Conservation (phyloP, 2,797 vertebrate genomes). For the Enoplosus armatus region DNA sequence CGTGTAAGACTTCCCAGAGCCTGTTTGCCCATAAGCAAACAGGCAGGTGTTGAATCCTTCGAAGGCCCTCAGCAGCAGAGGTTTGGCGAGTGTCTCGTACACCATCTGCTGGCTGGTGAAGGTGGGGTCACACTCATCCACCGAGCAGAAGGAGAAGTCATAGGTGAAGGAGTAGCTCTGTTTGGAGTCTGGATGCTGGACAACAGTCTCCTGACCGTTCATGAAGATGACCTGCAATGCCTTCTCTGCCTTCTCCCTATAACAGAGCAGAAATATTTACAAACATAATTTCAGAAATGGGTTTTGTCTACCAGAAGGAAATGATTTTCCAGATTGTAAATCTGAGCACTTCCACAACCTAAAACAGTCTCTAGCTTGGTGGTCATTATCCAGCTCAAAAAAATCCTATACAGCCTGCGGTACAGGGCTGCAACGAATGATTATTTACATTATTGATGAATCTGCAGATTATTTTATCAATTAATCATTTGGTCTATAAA, state of each 20-base stretch:
- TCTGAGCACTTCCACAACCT: not conserved
- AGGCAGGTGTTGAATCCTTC: slow-evolving; percentile 96
- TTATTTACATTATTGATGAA: too few relatives aligned
- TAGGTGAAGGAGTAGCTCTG: slow-evolving; percentile 90
- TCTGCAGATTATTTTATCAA: too few relatives aligned
- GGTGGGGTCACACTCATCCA: slow-evolving; percentile 83
- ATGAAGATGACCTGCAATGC: slow-evolving; percentile 88
- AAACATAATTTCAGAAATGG: not conserved
- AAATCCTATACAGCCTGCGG: not conserved
- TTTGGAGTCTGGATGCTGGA: slow-evolving; percentile 89
- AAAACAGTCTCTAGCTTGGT: not conserved
- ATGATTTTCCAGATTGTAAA: not conserved
- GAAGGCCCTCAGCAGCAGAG: slow-evolving; percentile 92
- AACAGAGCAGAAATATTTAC: slow-evolving; percentile 11
- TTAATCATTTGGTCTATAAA: too few relatives aligned
- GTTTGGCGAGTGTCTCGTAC: slow-evolving; percentile 89
- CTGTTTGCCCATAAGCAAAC: slow-evolving; percentile 97
- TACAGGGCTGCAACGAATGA: not conserved
- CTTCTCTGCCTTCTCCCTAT: slow-evolving; percentile 90
- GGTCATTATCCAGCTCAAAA: not conserved
- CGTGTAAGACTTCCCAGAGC: slow-evolving; percentile 99
- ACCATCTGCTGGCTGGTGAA: slow-evolving; percentile 90
- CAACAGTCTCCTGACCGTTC: slow-evolving; percentile 86
- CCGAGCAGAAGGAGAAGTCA: slow-evolving; percentile 94
- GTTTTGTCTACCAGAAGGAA: not conserved